phyloP scores from a whole-genome alignment of 2,113 vertebrate genomes.

The Chaetops frenatus region DNA sequence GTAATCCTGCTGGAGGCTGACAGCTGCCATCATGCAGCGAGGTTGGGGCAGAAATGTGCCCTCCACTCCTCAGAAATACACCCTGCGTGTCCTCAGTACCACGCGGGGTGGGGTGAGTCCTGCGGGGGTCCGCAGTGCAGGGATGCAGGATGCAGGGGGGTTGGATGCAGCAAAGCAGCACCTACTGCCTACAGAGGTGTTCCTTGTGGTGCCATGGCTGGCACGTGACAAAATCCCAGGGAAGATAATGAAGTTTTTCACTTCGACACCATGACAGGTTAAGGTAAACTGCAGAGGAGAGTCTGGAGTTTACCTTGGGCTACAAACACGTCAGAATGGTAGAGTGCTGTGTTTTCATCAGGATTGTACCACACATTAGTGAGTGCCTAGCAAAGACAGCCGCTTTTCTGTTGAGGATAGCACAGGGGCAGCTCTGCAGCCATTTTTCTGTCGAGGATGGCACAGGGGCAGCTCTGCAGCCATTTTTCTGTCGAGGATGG shows the following conservation, averaged over 20 bases:
- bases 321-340: not conserved
- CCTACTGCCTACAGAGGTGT: not conserved
- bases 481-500: too few species aligned
- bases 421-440: not conserved
- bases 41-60: not conserved
- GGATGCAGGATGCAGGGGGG: not conserved
- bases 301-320: not conserved
- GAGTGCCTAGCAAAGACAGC: not conserved
- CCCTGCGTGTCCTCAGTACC: not conserved
- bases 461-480: too few species aligned
- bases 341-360: not conserved
- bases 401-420: fast-evolving
- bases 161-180: not conserved
- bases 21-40: not conserved
- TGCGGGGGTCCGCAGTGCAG: too few species aligned
- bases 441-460: too few species aligned
- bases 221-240: not conserved
- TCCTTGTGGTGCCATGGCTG: not conserved
- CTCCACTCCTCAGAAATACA: not conserved
- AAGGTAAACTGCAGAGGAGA: not conserved
- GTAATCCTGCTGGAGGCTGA: not conserved
- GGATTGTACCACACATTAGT: not conserved
- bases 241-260: not conserved
- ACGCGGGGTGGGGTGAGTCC: fast-evolving
- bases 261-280: not conserved